Percentiles rank a stretch among this genome's conserved stretches.
Evolutionary conservation across 2,113 vertebrate genomes (phyloP).

Genomic region (Mus musculus): DNA sequence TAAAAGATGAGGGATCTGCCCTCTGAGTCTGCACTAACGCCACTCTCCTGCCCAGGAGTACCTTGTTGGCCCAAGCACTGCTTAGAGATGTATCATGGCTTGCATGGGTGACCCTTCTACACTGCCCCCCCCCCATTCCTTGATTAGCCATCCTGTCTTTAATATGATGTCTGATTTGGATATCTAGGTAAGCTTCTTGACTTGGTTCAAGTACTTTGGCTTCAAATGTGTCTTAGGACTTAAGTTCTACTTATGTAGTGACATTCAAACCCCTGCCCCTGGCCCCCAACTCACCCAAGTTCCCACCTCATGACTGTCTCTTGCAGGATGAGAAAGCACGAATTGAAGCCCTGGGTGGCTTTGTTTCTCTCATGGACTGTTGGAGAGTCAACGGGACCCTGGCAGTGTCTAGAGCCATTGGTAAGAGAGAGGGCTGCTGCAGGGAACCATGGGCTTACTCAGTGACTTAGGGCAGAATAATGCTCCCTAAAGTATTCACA

Average conservation of each 20-base stretch:
- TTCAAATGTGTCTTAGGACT: neutral
- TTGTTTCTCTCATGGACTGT: slow-evolving; percentile 95
- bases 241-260: neutral
- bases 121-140: rapidly evolving
- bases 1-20: rapidly evolving
- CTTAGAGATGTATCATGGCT: rapidly evolving
- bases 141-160: neutral
- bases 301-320: neutral
- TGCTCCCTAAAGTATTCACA: neutral
- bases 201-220: neutral
- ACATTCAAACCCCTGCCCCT: rapidly evolving
- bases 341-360: slow-evolving; percentile 95
- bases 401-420: slow-evolving; percentile 97
- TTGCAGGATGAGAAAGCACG: slow-evolving; percentile 94
- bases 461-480: neutral
- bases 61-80: neutral
- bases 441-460: rapidly evolving
- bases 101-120: rapidly evolving
- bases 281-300: rapidly evolving
- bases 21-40: rapidly evolving
- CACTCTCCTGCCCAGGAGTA: neutral
- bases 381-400: slow-evolving; percentile 99
- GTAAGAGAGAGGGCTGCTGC: slow-evolving; percentile 84
- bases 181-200: neutral
- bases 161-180: neutral